Evolutionary conservation across 2,113 vertebrate species (phyloP), one percentile per base, ranked within the genome.

Genomic region (Scatophagus argus): DNA sequence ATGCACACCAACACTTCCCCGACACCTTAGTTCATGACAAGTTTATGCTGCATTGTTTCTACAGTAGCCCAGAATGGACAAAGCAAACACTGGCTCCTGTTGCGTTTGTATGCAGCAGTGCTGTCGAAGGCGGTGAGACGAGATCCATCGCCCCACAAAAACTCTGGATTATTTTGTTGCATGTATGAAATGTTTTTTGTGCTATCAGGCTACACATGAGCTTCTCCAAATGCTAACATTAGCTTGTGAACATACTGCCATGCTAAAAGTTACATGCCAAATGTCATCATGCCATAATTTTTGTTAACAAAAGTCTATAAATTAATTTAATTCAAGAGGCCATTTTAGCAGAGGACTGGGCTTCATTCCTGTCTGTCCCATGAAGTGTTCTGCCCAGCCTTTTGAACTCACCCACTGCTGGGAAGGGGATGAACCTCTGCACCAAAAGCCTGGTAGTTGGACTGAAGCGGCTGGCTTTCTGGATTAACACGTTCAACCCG

Each of bases 341-440:
- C 36, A 16, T 29, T 55, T 47, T 25, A 46, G 44, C 19, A 12
- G 9, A 51, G 62, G 44, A 6, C 25, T 8, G 34, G 12, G 6
- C 25, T 19, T 21, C 36, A 54, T 3, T 51, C 32, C 38, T 27
- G 56, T n/a, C n/a, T n/a, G n/a, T n/a, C n/a, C n/a, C n/a, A n/a
- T n/a, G n/a, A n/a, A n/a, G n/a, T n/a, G n/a, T 27, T 61, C 29
- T 7, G 0, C 54, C 13, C 51, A 51, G 54, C 13, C 59, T 32
- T 60, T n/a, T 55, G 31, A 69, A 91, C 93, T 93, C 93, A 99
- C 97, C 97, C 41, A 98, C 97, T 46, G 97, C 97, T 17, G 97
- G 97, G 90, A 98, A 98, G 0, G 97, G 97, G 90, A 98, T 95
- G 72, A 98, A 97, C 82, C 97, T 95, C 95, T 98, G 96, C 86